A percentile compares a stretch with the other conserved stretches of the same genome.
Conservation (phyloP, 2,888 invertebrate species). For the Lepidochitona cinerea region DNA sequence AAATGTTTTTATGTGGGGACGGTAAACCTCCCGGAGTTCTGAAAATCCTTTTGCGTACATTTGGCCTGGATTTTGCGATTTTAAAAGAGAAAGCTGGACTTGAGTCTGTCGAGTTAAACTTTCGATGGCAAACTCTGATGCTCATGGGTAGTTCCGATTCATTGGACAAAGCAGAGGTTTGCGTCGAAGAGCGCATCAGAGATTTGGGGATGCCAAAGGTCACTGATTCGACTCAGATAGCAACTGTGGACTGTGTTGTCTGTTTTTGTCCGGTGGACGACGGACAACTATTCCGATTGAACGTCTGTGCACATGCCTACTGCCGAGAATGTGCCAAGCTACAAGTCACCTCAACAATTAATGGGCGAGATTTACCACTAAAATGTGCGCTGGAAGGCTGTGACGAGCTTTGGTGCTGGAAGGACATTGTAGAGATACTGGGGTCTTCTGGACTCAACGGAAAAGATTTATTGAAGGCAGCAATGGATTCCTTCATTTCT, state of each 20-base stretch:
- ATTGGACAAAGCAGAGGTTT: conserved; percentile 25
- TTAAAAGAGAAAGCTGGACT: conserved; percentile 31
- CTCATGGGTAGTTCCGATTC: conserved; percentile 33
- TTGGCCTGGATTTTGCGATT: conserved; percentile 35
- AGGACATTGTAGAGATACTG: conserved; percentile 36
- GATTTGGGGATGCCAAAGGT: not conserved
- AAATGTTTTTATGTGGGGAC: conserved; percentile 34
- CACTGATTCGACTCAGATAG: not conserved
- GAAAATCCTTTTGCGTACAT: conserved; percentile 44
- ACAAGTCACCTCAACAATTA: conserved; percentile 37
- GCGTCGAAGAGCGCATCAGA: conserved; percentile 15
- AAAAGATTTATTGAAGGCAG: conserved; percentile 29
- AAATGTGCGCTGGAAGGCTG: conserved; percentile 52
- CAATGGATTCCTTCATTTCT: conserved; percentile 43
- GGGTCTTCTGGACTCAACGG: conserved; percentile 27
- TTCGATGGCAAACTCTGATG: conserved; percentile 32
- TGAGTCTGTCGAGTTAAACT: conserved; percentile 31
- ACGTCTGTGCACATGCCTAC: conserved; percentile 61
- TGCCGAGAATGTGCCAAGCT: conserved; percentile 49
- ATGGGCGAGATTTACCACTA: conserved; percentile 48
- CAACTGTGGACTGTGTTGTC: conserved; percentile 49
- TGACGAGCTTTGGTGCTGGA: conserved; percentile 36
- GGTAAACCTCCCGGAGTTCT: conserved; percentile 46
- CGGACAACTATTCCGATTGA: conserved; percentile 48
- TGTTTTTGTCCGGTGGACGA: conserved; percentile 54